Base-by-base conservation (phyloP, 30 jellyfish, hydroid and myxozoan species). In the Chrysaora quinquecirrha region DNA sequence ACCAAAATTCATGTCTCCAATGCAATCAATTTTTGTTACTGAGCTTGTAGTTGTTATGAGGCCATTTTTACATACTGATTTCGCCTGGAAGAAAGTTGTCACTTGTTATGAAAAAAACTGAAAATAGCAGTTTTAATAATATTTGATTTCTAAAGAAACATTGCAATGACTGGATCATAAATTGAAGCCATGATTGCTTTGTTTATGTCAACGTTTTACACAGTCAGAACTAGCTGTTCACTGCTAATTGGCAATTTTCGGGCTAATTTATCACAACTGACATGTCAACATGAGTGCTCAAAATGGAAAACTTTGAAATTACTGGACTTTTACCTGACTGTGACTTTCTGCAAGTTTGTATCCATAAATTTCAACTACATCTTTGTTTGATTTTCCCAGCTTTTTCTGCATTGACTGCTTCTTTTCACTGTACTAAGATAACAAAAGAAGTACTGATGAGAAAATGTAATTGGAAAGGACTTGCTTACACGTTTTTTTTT, bases 1-100 rank as follows among this genome's bases (percentile, higher is more conserved):
- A 84, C 95, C 95, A 73, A n/a, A 71, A 19, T 74, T 61, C 30
- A 88, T 87, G 47, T 84, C 95, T 19, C 95, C 95, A 71, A 84
- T 71, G 30, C 90, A 80, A 33, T 78, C 48, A 22, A 28, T 71
- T 16, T 25, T 47, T 56, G 77, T 0, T 1, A 58, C 3, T 7
- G 46, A 61, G 19, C 0, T 32, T 64, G 21, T 4, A 33, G 18
- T 30, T 23, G 90, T 27, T 31, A 74, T 1, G 9, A 80, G 83
- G 23, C 90, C 90, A 38, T 50, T 27, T 50, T 30, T 80, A 64
- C 90, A 80, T 19, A 80, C 16, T 29, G n/a, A 12, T 48, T 80
- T 80, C 0, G 77, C 90, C 90, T 78, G 20, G 28, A 28, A 62
- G 30, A 20, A 38, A 38, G 14, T 0, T n/a, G n/a, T n/a, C n/a